phyloP scores from a whole-genome alignment of 2,113 vertebrate species.

The Suricata suricatta region DNA sequence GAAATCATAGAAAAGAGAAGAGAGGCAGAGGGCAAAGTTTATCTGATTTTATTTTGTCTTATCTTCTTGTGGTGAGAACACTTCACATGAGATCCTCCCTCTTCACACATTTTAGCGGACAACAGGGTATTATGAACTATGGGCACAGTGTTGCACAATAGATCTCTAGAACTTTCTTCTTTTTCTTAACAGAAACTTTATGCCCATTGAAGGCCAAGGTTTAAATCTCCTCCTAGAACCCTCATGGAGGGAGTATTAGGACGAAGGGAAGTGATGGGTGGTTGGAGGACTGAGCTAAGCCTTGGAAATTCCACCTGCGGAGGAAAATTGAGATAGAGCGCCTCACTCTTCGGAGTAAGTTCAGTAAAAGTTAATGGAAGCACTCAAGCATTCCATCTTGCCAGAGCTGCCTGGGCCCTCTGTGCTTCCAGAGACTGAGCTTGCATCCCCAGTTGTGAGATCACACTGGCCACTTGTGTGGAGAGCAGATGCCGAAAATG shows the following conservation, averaged over 20 bases:
- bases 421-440: background rate
- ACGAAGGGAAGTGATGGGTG: background rate
- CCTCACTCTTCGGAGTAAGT: background rate
- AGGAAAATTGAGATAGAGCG: background rate
- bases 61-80: background rate
- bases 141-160: too few relatives aligned
- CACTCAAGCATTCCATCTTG: background rate
- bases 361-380: background rate
- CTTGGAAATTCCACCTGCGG: background rate
- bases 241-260: background rate
- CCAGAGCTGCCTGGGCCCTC: background rate
- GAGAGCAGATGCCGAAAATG: constrained; percentile 44
- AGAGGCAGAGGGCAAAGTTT: background rate
- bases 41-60: background rate
- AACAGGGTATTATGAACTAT: background rate
- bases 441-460: background rate
- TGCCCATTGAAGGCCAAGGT: background rate
- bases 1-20: background rate
- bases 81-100: background rate
- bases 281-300: background rate
- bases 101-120: background rate
- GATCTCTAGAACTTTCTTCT: background rate
- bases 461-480: background rate
- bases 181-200: background rate
- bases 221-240: background rate